Evolutionary conservation across 2,888 invertebrate genomes (phyloP).

Genomic region (Isoperla grammatica): DNA sequence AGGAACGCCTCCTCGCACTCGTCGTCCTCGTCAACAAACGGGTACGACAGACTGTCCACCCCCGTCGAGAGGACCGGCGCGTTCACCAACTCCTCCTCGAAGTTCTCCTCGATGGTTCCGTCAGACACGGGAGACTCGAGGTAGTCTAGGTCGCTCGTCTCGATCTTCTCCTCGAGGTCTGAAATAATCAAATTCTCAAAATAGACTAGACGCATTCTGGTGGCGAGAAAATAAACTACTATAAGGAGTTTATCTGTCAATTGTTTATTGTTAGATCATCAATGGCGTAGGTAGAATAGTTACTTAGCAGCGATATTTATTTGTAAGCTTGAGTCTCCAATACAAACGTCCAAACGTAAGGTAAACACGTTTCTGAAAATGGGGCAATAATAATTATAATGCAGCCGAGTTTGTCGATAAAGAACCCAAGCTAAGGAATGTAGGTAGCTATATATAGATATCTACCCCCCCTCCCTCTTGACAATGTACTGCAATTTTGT

Average conservation of each 20-base stretch:
- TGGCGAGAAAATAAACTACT: not conserved
- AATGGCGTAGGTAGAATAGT: not conserved
- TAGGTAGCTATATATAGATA: not conserved
- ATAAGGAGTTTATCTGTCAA: no score
- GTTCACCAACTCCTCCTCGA: slow-evolving; percentile 77
- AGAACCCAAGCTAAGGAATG: no score
- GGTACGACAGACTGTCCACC: slow-evolving; percentile 28
- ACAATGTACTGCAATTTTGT: no score
- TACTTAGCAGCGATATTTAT: not conserved
- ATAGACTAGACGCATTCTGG: no score
- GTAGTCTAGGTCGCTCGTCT: slow-evolving; percentile 44
- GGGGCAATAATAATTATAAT: no score
- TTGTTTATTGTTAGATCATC: no score
- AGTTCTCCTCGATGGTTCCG: slow-evolving; percentile 86
- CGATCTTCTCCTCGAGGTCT: slow-evolving; percentile 29
- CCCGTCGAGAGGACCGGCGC: slow-evolving; percentile 48
- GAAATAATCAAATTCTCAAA: not conserved
- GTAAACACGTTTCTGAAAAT: no score
- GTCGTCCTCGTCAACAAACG: slow-evolving; percentile 38
- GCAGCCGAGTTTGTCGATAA: no score
- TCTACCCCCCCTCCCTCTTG: no score
- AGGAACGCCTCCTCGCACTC: slow-evolving; percentile 53
- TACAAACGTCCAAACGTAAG: no score
- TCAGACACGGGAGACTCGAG: slow-evolving; percentile 71
- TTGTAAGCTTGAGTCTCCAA: no score